Conservation (phyloP, 2,797 vertebrate species). For the Chiloscyllium punctatum region DNA sequence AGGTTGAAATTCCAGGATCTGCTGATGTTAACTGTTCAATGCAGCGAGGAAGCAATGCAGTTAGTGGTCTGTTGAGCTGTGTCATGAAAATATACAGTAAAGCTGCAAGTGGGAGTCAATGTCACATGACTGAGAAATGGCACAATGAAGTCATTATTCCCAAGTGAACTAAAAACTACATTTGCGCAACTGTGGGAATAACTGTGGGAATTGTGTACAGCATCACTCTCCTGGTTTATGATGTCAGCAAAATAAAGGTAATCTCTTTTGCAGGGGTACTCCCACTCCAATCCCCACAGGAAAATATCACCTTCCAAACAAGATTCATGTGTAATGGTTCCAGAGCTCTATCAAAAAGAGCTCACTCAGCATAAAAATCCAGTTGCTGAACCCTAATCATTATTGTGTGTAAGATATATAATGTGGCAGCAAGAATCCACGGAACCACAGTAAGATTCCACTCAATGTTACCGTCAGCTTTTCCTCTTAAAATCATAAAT, state of each 20-base stretch:
- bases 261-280: neutral
- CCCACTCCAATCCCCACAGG: neutral
- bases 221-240: neutral
- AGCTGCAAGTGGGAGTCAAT: neutral
- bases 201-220: neutral
- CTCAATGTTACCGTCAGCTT: neutral
- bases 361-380: neutral
- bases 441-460: neutral
- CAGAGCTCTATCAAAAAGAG: neutral
- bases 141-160: constrained; percentile 24
- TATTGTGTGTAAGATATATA: neutral
- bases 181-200: neutral
- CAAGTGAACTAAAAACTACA: constrained; percentile 5
- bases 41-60: constrained; percentile 8
- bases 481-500: neutral
- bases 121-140: neutral
- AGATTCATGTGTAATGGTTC: neutral
- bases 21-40: constrained; percentile 22
- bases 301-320: neutral
- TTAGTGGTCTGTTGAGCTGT: neutral
- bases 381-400: neutral
- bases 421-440: neutral
- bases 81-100: constrained; percentile 11
- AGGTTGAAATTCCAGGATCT: neutral
- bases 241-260: neutral